phyloP scores from a whole-genome alignment of 2,113 vertebrate species.

The Dromas ardeola region DNA sequence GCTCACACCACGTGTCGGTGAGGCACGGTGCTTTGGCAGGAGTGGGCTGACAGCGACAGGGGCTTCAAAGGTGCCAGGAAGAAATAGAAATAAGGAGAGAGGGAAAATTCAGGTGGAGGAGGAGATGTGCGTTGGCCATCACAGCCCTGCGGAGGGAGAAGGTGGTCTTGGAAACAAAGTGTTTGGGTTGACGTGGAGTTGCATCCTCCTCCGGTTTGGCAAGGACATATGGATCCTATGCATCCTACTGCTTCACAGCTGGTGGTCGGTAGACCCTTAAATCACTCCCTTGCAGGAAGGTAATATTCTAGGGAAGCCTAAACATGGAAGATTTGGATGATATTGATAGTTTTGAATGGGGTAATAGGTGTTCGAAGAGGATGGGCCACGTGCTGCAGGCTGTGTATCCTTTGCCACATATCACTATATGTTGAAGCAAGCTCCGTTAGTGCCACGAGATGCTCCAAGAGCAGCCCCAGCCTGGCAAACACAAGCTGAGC shows the following conservation, averaged over 20 bases:
- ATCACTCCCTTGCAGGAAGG: neutral
- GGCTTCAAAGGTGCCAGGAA: neutral
- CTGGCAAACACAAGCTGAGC: neutral
- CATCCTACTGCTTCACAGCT: neutral
- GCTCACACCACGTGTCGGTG: neutral
- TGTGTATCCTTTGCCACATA: neutral
- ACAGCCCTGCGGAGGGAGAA: neutral
- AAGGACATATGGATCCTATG: neutral
- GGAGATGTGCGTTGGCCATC: neutral
- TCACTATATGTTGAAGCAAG: neutral
- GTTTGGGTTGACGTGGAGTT: neutral
- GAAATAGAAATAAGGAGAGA: neutral
- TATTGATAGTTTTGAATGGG: neutral
- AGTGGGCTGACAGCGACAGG: neutral
- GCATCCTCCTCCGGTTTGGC: neutral
- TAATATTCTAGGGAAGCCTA: neutral
- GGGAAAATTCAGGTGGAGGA: neutral
- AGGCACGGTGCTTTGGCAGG: neutral
- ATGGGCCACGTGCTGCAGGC: neutral
- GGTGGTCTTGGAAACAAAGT: neutral
- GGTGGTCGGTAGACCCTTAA: neutral
- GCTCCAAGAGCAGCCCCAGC: neutral
- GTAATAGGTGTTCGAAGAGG: neutral
- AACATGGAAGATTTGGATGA: neutral
- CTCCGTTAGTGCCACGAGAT: fast-evolving